Evolutionary conservation across 1,140 invertebrate species (phyloP), one percentile per base, ranked within the genome.

Genomic region (Maconellicoccus hirsutus): DNA sequence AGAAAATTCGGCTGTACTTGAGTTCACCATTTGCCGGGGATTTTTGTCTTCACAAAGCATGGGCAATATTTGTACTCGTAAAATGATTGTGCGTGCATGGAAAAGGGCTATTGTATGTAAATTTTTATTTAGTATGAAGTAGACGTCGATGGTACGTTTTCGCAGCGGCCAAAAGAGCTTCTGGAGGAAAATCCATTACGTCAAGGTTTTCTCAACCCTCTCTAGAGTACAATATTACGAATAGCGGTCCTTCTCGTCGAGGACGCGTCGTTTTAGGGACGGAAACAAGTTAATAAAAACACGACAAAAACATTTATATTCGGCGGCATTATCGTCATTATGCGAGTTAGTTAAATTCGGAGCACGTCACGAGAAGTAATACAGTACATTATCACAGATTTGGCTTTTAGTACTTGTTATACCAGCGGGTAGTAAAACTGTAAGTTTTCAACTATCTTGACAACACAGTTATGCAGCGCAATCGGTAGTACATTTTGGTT

Each of bases 261-360:
- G n/a, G 6, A 16, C 42, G 16, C 42, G 42, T 16, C 42, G 16
- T 52, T 52, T 16, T 8, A 52, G 42, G 42, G 42, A 52, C 42
- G 42, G 42, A 52, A 66, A 66, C 61, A 66, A 66, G 14, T 66
- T 66, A 16, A 66, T 66, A 10, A 66, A 61, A 61, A 61, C 16
- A 22, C 59, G 59, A 61, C 59, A 61, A 61, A 66, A 66, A 66
- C 61, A 66, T 66, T 66, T 66, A 66, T 66, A 66, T 66, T 66
- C 61, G 19, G 25, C 61, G 61, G 61, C 25, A 66, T 66, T 66
- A 66, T 66, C 61, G 8, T 25, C 61, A 26, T 23, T 66, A 26
- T 19, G 25, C 61, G 25, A 26, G 61, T 66, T 66, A 23, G 61
- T 66, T 66, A 66, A 23, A 66, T 66, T 66, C 61, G 21, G 25